These are phyloP conservation scores for Drosophila affinis DNA, from an alignment of 2,888 invertebrate genomes.

Conservation along the genomic window DNA sequence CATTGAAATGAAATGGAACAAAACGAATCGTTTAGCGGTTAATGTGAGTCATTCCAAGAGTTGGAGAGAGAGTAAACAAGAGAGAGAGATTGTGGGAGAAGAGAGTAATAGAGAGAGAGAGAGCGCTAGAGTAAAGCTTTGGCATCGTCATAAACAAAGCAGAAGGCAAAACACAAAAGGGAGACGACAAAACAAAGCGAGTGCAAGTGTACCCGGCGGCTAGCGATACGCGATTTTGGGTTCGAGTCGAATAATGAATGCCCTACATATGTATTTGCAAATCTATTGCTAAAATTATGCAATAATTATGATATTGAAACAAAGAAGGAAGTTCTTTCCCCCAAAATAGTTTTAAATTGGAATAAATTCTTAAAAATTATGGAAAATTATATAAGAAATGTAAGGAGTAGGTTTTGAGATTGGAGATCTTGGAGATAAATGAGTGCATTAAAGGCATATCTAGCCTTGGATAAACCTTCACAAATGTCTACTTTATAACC, in stretches of 20 bases:
- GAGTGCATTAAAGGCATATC: no score
- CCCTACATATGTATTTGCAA: no score
- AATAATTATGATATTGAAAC: no score
- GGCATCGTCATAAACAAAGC: slow-evolving; percentile 28
- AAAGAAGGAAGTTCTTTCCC: no score
- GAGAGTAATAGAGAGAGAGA: background rate
- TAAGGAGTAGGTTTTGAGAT: background rate
- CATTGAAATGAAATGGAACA: slow-evolving; percentile 30
- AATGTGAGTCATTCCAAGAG: slow-evolving; percentile 43
- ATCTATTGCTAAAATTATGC: no score
- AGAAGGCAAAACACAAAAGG: slow-evolving; percentile 26
- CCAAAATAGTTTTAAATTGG: no score
- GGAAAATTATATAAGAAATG: background rate
- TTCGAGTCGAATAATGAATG: slow-evolving; percentile 2
- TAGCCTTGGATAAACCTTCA: background rate
- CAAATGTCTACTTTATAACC: background rate
- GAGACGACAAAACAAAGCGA: slow-evolving; percentile 32
- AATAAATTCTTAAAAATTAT: background rate
- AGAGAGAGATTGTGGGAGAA: background rate
- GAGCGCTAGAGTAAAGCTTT: slow-evolving; percentile 2
- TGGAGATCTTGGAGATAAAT: no score
- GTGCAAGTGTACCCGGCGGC: slow-evolving; percentile 34
- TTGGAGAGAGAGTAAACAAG: background rate
- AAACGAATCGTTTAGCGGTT: slow-evolving; percentile 45
- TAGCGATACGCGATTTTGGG: background rate